Base-by-base conservation (phyloP, 2,113 vertebrate genomes). In the Trematocara variabile region DNA sequence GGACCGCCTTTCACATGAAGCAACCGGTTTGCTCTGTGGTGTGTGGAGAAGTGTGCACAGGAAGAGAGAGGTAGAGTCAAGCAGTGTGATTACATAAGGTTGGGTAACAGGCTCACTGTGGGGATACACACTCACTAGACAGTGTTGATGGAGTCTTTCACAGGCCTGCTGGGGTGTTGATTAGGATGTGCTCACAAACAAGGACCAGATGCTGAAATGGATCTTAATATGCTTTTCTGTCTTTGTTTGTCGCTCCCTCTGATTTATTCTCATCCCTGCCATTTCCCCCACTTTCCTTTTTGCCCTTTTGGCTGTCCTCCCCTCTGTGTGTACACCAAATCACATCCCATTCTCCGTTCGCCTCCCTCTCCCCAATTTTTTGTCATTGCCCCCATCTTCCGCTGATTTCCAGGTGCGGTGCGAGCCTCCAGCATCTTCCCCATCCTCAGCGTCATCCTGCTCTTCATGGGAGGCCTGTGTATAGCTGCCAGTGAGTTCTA, bases 401-500 rank as follows among this genome's bases (percentile, higher is more conserved):
- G 8, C 30, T 78, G 78, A 18, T 91, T 92, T 65, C 0, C 96
- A 99, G 99, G 99, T 95, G 99, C 98, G 48, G 98, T 99, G 88
- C 97, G 99, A 95, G 99, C 99, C 93, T 99, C 98, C 87, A 99
- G 99, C 96, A 99, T 99, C 95, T 99, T 99, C 94, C 99, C 99
- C n/a, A 99, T 99, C 96, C 98, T 99, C 95, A 99, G 98, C 3
- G 98, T 99, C 95, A 99, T 99, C 95, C 97, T 99, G 95, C 98
- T 99, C 89, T 99, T 99, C 96, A 99, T 99, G 98, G 99, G 97
- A 81, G 98, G 99, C 56, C 97, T 99, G 94, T 99, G 99, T 95
- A 98, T 99, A 88, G 98, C 98, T 86, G 99, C 99, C 96, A 99
- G 99, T 73, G 98, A 99, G 97, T 99, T 99, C 97, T 99, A 99